A percentile compares a stretch with the other conserved stretches of the same genome.
phyloP scores from a whole-genome alignment of 2,888 invertebrate genomes.

The Spodoptera littoralis region DNA sequence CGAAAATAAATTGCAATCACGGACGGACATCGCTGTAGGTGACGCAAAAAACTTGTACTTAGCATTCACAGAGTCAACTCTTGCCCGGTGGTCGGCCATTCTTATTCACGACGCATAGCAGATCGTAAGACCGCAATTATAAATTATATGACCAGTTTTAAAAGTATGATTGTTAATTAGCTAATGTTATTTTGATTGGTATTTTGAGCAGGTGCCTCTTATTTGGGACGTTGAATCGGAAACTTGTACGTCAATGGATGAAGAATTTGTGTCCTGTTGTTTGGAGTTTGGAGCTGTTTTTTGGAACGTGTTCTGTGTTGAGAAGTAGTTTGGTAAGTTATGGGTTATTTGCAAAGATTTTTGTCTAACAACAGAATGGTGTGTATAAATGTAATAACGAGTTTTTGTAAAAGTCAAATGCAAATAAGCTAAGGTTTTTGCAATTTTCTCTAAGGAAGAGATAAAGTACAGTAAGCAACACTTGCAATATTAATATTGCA shows the following conservation, averaged over 20 bases:
- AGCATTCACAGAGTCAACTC: conserved; percentile 53
- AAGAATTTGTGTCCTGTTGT: conserved; percentile 24
- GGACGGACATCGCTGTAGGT: conserved; percentile 62
- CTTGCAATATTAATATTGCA: no score
- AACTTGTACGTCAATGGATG: conserved; percentile 26
- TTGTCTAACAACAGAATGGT: no score
- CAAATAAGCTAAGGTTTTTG: no score
- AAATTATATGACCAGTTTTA: conserved; percentile 57
- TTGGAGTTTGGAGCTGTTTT: conserved; percentile 7
- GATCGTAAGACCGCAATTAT: conserved; percentile 58
- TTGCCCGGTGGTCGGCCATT: conserved; percentile 65
- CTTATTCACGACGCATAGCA: conserved; percentile 46
- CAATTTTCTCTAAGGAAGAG: no score
- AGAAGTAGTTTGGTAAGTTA: neutral
- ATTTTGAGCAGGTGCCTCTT: conserved; percentile 38
- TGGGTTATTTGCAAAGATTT: neutral
- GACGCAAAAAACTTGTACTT: conserved; percentile 65
- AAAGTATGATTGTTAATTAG: conserved; percentile 57
- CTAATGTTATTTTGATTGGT: conserved; percentile 44
- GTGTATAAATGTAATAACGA: no score
- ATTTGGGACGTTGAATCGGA: conserved; percentile 41
- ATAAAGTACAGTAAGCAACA: no score
- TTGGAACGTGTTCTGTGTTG: neutral
- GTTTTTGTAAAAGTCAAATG: no score
- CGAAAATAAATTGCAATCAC: conserved; percentile 60